Conservation (phyloP, 2,797 vertebrate species). For the Myotis vivesi region DNA sequence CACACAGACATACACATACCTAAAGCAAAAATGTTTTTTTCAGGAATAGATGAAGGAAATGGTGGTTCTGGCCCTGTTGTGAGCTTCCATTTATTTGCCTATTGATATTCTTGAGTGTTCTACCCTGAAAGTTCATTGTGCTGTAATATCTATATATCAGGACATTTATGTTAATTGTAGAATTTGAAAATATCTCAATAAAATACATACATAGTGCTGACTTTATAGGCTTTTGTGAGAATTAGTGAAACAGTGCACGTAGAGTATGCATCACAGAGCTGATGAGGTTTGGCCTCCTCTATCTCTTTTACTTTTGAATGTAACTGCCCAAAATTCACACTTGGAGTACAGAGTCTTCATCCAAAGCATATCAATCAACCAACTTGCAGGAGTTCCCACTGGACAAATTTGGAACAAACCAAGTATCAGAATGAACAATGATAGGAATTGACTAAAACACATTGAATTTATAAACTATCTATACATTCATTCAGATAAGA, state of each 20-base stretch:
- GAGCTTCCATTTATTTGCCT: neutral
- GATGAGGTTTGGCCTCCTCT: neutral
- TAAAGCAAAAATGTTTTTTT: constrained; percentile 17
- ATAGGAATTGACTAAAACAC: neutral
- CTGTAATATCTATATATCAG: neutral
- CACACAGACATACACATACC: neutral
- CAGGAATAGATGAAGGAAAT: neutral
- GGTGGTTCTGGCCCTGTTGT: neutral
- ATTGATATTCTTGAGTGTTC: neutral
- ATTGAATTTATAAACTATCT: neutral
- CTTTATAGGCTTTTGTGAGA: neutral
- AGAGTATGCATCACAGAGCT: neutral
- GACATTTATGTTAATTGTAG: neutral
- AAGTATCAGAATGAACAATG: neutral
- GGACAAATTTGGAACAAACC: neutral
- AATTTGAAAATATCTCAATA: neutral
- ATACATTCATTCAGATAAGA: neutral
- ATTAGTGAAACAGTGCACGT: neutral
- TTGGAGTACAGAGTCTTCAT: neutral
- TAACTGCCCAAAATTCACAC: neutral
- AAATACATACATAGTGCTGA: neutral
- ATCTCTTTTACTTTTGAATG: neutral
- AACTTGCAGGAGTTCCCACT: neutral
- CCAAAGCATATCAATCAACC: neutral
- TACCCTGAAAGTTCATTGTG: neutral